Evolutionary conservation across 2,113 vertebrate genomes (phyloP).

Genomic region (Tyto alba): DNA sequence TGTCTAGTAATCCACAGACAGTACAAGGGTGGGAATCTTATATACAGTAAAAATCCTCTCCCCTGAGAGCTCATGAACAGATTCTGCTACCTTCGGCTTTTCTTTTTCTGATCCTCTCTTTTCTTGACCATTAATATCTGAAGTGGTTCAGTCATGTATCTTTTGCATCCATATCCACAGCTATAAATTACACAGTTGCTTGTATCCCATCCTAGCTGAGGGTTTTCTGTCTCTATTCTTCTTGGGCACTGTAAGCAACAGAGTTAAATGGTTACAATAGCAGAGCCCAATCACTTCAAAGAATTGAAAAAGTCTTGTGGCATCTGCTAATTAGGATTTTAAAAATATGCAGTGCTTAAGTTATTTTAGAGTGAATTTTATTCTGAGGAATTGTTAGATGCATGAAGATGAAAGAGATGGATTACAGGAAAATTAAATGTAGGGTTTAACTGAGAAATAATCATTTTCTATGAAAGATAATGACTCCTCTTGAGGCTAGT

Average conservation of each 20-base stretch:
- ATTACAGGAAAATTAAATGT: conserved; percentile 63
- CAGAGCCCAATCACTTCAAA: background rate
- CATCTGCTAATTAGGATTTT: background rate
- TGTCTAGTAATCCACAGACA: no score
- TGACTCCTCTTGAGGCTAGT: conserved; percentile 61
- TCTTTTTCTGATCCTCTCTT: background rate
- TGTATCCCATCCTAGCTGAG: background rate
- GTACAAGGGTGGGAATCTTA: background rate
- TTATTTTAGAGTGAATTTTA: background rate
- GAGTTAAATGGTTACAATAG: background rate
- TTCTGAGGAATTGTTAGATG: background rate
- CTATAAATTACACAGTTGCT: background rate
- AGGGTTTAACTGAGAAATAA: conserved; percentile 72
- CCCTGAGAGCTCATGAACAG: background rate
- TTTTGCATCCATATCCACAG: background rate
- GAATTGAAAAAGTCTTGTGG: background rate
- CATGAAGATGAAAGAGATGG: conserved; percentile 52
- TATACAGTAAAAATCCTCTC: background rate
- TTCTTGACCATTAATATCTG: background rate
- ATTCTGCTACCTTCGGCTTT: background rate
- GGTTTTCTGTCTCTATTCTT: background rate
- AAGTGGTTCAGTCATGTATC: background rate
- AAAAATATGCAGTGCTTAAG: background rate
- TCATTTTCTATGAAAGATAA: conserved; percentile 72
- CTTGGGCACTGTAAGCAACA: background rate